Base-by-base conservation (phyloP, 2,888 invertebrate species). In the Rhodophaea formosa region DNA sequence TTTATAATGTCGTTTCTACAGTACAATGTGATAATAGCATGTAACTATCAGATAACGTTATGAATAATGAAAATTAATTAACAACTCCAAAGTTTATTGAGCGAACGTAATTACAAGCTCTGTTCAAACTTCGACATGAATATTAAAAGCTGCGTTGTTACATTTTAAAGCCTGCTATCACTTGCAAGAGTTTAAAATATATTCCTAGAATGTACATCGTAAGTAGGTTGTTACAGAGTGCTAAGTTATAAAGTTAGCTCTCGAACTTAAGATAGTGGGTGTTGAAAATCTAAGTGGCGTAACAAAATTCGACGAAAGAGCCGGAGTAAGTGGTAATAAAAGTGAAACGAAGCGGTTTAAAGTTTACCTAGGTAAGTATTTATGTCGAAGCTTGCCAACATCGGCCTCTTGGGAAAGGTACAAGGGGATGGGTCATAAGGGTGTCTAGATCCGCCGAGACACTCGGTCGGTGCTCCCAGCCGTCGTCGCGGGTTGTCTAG, bases 311-410 rank as follows among this genome's bases (percentile, higher is more conserved):
- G 59, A 66, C 68, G 67, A 64, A 62, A 62, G 62, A 66, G 67
- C 66, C 68, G 66, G 68, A 69, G 65, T 70, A 69, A 78, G 71
- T 67, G 70, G 73, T 75, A 80, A 80, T 83, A 82, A 82, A 80
- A 81, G 70, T 67, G 73, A 76, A 79, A 77, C 77, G 71, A 75
- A 81, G 74, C 75, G 74, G 78, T 86, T 84, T 78, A 82, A 86
- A 81, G 72, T 84, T 85, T 77, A 73, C 70, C 65, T 77, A 82
- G 83, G 82, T 84, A 82, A 82, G 84, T 85, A 86, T 88, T 84
- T 86, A 84, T 84, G 82, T 82, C 79, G 82, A 78, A 75, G 74
- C 75, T 82, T 82, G 84, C 79, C 82, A 85, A 84, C 80, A 82
- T 78, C 72, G 75, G 75, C 68, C 80, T 75, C 81, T 63, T 16